These are phyloP conservation scores for Philypnodon macrostomus DNA, from an alignment of 2,797 vertebrate genomes.

Conservation along the genomic window DNA sequence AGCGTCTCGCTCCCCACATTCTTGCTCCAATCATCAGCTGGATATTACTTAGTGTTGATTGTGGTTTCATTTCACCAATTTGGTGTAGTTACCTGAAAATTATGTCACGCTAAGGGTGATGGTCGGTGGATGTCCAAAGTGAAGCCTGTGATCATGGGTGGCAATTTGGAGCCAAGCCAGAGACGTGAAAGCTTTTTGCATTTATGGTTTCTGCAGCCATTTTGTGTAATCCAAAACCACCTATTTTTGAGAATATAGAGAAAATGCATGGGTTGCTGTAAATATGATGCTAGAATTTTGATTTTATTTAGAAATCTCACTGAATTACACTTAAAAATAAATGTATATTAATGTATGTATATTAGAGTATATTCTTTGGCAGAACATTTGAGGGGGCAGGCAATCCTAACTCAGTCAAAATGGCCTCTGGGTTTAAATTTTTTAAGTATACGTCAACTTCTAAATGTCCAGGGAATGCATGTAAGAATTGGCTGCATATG, in stretches of 20 bases:
- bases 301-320: no score
- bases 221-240: neutral
- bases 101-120: neutral
- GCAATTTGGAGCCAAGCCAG: neutral
- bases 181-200: neutral
- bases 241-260: neutral
- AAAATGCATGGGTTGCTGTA: neutral
- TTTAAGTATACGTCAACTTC: no score
- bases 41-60: constrained; percentile 19
- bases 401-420: no score
- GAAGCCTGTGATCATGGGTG: constrained; percentile 9
- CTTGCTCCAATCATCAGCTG: neutral
- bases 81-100: constrained; percentile 11
- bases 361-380: no score
- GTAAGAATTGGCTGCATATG: no score
- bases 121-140: neutral
- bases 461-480: no score
- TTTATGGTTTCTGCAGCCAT: neutral
- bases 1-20: constrained; percentile 3
- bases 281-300: no score
- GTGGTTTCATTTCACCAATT: constrained; percentile 9
- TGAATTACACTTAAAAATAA: no score
- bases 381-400: no score
- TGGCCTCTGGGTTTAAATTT: no score
- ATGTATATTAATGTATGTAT: no score